Conservation (phyloP, 1,140 invertebrate genomes). For the Lepidostoma basale region DNA sequence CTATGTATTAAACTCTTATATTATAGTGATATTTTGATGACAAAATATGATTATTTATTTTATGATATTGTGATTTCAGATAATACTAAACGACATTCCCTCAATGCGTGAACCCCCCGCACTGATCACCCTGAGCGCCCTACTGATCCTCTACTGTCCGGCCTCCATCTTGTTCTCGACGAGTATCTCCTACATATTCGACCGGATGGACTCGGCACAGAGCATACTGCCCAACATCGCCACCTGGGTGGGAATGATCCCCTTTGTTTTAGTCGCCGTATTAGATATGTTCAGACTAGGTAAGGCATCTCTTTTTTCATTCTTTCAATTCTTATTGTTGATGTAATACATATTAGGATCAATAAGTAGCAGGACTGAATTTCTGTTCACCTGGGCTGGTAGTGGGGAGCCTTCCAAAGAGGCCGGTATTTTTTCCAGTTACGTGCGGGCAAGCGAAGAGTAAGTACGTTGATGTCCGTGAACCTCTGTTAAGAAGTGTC, state of each 20-base stretch:
- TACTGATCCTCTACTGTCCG: constrained; percentile 76
- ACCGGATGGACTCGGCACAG: constrained; percentile 81
- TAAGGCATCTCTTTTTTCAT: constrained; percentile 51
- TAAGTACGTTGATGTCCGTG: too few relatives aligned
- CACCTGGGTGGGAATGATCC: constrained; percentile 74
- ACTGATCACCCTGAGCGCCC: constrained; percentile 67
- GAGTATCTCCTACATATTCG: constrained; percentile 79
- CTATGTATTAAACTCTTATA: too few relatives aligned
- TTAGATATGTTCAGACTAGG: constrained; percentile 74
- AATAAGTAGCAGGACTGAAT: too few relatives aligned
- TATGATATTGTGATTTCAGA: constrained; percentile 46
- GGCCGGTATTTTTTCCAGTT: too few relatives aligned
- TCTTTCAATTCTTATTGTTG: too few relatives aligned
- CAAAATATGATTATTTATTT: too few relatives aligned
- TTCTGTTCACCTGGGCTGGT: too few relatives aligned
- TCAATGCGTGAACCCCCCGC: constrained; percentile 72
- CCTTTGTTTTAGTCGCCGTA: constrained; percentile 72
- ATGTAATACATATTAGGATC: too few relatives aligned
- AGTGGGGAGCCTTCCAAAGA: too few relatives aligned
- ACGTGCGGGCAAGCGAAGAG: too few relatives aligned
- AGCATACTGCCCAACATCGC: constrained; percentile 79
- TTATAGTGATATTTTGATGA: too few relatives aligned
- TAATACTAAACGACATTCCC: constrained; percentile 65
- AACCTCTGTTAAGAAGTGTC: too few relatives aligned
- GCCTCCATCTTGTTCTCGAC: constrained; percentile 77